Evolutionary conservation across 2,888 invertebrate genomes (phyloP).

Genomic region (Chrysomela aeneicollis): DNA sequence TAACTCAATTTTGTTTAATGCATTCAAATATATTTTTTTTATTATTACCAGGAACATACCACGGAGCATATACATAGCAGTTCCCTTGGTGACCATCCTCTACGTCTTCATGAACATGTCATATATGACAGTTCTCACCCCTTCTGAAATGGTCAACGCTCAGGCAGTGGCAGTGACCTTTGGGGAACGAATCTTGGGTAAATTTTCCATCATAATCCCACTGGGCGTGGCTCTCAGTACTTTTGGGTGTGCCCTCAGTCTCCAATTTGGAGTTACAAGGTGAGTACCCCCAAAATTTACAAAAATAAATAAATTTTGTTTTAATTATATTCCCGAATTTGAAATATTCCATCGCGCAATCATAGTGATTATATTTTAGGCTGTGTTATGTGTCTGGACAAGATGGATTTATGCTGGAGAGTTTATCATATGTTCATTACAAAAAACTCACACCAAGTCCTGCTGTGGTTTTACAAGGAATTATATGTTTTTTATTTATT

Average conservation of each 20-base stretch:
- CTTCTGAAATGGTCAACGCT: conserved; percentile 75
- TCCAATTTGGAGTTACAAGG: conserved; percentile 80
- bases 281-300: conserved; percentile 47
- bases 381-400: conserved; percentile 85
- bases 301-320: too few species aligned
- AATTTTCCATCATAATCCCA: conserved; percentile 73
- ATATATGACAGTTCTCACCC: conserved; percentile 83
- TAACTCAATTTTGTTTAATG: too few species aligned
- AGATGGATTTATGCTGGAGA: conserved; percentile 81
- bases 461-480: conserved; percentile 82
- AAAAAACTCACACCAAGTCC: conserved; percentile 79
- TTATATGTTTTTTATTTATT: conserved; percentile 76
- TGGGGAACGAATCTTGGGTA: conserved; percentile 72
- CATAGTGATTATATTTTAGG: conserved; percentile 57
- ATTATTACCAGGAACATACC: conserved; percentile 76
- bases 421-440: conserved; percentile 81
- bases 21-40: too few species aligned
- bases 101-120: conserved; percentile 87
- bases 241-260: conserved; percentile 80
- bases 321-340: conserved; percentile 4
- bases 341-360: neutral
- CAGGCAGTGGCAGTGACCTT: conserved; percentile 84
- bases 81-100: conserved; percentile 80
- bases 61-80: conserved; percentile 79
- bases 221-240: conserved; percentile 80